Percentiles rank a stretch among this genome's conserved stretches.
Evolutionary conservation across 2,113 vertebrate species (phyloP).

Genomic region (Tylochromis polylepis): DNA sequence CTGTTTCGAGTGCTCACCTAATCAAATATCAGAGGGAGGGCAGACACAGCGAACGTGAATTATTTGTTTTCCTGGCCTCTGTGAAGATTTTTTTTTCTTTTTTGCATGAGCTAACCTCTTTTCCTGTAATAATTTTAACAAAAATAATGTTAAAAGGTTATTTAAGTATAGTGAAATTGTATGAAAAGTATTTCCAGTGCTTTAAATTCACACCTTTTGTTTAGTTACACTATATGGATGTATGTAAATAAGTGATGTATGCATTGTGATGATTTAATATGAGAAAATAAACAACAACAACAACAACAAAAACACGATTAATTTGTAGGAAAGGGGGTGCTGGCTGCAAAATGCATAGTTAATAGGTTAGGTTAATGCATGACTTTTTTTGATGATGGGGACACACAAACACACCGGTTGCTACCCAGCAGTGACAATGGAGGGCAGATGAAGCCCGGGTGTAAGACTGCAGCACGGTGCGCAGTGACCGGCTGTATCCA

Average conservation of each 20-base stretch:
- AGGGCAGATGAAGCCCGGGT: constrained; percentile 34
- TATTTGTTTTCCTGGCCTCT: not conserved
- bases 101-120: not conserved
- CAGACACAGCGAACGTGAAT: not conserved
- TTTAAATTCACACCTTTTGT: not conserved
- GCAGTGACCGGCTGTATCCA: constrained; percentile 67
- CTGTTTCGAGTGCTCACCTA: not conserved
- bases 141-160: not conserved
- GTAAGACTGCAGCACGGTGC: constrained; percentile 65
- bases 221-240: not conserved
- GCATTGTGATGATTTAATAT: not conserved
- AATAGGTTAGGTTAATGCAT: not conserved
- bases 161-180: not conserved
- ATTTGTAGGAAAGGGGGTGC: not conserved
- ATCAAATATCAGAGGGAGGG: not conserved
- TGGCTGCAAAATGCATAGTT: not conserved
- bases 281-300: not conserved
- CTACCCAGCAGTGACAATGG: not conserved
- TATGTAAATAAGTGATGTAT: not conserved
- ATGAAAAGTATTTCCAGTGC: not conserved
- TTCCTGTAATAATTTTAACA: not conserved
- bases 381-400: not conserved
- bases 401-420: constrained; percentile 8
- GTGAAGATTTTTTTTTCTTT: not conserved
- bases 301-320: not conserved